These are phyloP conservation scores for Alviniconcha marisindica DNA, from an alignment of 1,140 invertebrate genomes.

Conservation along the genomic window DNA sequence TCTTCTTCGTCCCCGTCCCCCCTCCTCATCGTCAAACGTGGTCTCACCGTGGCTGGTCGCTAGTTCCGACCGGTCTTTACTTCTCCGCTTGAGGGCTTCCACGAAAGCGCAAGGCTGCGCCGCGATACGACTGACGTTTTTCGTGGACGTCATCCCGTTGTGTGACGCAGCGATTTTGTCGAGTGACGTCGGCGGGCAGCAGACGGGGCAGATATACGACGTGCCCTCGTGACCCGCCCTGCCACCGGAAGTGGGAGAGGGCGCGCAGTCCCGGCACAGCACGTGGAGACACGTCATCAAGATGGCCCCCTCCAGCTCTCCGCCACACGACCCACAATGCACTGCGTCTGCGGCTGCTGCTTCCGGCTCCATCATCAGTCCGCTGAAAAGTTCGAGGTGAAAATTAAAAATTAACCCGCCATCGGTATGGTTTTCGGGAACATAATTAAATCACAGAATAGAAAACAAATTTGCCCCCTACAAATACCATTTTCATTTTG, in stretches of 20 bases:
- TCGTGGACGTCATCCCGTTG: neutral
- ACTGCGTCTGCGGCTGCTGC: neutral
- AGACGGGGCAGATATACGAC: neutral
- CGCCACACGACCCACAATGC: slow-evolving; percentile 25
- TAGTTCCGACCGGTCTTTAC: neutral
- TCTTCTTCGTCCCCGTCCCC: neutral
- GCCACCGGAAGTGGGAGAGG: slow-evolving; percentile 23
- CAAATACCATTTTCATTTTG: no score
- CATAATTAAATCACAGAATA: no score
- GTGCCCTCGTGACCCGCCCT: no score
- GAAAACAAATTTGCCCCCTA: no score
- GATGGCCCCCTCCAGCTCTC: slow-evolving; percentile 23
- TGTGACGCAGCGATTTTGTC: neutral
- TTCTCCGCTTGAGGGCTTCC: slow-evolving; percentile 9
- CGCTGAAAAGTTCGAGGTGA: no score
- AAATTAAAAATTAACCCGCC: no score
- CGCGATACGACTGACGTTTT: slow-evolving; percentile 25
- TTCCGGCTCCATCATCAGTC: neutral
- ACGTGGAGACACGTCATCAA: slow-evolving; percentile 45
- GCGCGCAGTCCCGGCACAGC: slow-evolving; percentile 37
- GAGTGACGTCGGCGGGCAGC: neutral
- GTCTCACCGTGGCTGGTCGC: neutral
- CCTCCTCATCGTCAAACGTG: neutral
- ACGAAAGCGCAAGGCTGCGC: neutral
- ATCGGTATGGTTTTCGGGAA: no score